These are phyloP conservation scores for Globodera ellingtonae DNA, from an alignment of 1,140 invertebrate species.

Conservation along the genomic window DNA sequence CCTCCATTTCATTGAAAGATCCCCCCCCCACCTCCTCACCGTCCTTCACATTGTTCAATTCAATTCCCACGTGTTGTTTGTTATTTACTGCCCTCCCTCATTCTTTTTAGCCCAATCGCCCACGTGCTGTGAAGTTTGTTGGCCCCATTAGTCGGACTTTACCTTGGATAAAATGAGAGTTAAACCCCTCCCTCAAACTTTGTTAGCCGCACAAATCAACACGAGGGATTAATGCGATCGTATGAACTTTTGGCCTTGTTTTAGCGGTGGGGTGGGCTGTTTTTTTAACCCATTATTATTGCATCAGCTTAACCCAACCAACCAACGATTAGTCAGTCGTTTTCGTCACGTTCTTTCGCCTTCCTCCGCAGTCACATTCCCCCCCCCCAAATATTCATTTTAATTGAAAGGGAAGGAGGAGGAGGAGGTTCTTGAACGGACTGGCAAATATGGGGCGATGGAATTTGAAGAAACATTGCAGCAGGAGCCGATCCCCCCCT, in stretches of 20 bases:
- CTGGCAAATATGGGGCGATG: background rate
- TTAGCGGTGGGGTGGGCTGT: no score
- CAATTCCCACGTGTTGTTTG: background rate
- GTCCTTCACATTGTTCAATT: background rate
- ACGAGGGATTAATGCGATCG: no score
- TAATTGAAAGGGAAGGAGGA: background rate
- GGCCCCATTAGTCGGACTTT: no score
- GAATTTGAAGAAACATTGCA: constrained; percentile 1
- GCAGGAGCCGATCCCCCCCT: no score
- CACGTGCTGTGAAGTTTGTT: no score
- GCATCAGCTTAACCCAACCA: background rate
- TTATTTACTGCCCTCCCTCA: background rate
- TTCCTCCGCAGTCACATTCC: background rate
- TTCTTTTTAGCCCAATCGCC: no score
- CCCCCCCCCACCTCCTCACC: background rate
- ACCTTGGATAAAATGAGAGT: no score
- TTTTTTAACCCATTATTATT: background rate
- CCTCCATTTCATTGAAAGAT: background rate
- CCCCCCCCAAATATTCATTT: background rate
- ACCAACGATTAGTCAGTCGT: background rate
- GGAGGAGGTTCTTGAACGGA: background rate
- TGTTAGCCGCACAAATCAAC: no score
- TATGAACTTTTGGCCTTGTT: no score
- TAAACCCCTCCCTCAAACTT: no score
- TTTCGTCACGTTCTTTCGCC: constrained; percentile 8